These are phyloP conservation scores for Tinamus guttatus DNA, from an alignment of 2,113 vertebrate species.

Conservation along the genomic window DNA sequence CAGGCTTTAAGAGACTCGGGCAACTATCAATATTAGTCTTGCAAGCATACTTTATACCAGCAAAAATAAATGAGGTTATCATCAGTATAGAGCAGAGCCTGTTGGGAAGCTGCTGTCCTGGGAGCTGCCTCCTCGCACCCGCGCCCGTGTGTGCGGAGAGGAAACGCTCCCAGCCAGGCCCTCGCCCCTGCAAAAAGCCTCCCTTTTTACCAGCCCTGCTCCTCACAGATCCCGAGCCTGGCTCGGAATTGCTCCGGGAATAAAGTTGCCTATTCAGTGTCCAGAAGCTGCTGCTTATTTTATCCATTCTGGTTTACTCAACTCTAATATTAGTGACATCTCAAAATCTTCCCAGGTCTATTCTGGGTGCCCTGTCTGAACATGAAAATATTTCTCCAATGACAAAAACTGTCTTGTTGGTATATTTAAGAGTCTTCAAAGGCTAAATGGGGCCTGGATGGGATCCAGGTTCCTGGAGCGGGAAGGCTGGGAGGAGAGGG, in stretches of 20 bases:
- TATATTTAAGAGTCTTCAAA: constrained; percentile 35
- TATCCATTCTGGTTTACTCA: not conserved
- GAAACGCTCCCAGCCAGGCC: not conserved
- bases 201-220: not conserved
- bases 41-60: not conserved
- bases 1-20: not conserved
- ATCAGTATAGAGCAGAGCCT: accelerated
- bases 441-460: constrained; percentile 41
- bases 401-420: constrained; percentile 39
- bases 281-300: constrained; percentile 46
- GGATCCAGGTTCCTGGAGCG: constrained; percentile 10
- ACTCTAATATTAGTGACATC: constrained; percentile 28
- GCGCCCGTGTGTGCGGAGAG: accelerated
- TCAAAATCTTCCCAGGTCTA: constrained; percentile 62
- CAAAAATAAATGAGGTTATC: not conserved
- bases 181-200: not conserved
- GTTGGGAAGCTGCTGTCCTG: not conserved
- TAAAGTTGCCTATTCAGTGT: not conserved
- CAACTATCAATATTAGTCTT: not conserved
- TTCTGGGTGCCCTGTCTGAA: constrained; percentile 48
- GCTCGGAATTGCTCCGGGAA: not conserved
- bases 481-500: not conserved
- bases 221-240: not conserved
- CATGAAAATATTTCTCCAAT: constrained; percentile 25
- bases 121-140: accelerated